These are phyloP conservation scores for Xyliphius kryptos DNA, from an alignment of 2,113 vertebrate species.

Conservation along the genomic window DNA sequence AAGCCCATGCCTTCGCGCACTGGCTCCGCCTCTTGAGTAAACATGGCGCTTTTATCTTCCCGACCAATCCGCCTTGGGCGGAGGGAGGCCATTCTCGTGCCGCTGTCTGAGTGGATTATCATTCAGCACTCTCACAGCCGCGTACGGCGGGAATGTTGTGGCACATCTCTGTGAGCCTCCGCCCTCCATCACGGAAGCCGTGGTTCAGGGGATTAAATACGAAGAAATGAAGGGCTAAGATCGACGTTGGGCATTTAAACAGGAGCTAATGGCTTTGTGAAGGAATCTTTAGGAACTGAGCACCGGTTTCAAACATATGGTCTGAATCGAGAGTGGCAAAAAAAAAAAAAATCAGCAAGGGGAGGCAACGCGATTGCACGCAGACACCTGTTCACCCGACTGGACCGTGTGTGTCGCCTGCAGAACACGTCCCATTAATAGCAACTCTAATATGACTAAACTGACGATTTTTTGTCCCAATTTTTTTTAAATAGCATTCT, in stretches of 20 bases:
- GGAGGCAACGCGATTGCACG: no score
- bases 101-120: conserved; percentile 37
- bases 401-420: no score
- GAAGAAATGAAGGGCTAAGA: conserved; percentile 11
- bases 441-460: no score
- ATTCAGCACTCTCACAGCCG: conserved; percentile 28
- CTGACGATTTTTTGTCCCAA: no score
- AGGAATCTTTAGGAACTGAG: conserved; percentile 23
- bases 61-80: conserved; percentile 31
- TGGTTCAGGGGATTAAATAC: conserved; percentile 22
- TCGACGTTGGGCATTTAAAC: conserved; percentile 6
- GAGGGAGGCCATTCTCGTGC: conserved; percentile 28
- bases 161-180: not conserved
- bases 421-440: no score
- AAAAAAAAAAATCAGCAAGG: no score
- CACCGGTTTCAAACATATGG: no score
- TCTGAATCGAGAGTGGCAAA: no score
- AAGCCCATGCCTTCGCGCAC: conserved; percentile 32
- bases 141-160: not conserved
- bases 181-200: conserved; percentile 27
- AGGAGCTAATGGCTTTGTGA: conserved; percentile 18
- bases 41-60: conserved; percentile 44
- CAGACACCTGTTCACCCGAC: no score
- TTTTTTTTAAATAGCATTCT: no score
- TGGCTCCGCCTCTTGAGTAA: conserved; percentile 42